Evolutionary conservation across 2,888 invertebrate species (phyloP).

Genomic region (Volucella zonaria): DNA sequence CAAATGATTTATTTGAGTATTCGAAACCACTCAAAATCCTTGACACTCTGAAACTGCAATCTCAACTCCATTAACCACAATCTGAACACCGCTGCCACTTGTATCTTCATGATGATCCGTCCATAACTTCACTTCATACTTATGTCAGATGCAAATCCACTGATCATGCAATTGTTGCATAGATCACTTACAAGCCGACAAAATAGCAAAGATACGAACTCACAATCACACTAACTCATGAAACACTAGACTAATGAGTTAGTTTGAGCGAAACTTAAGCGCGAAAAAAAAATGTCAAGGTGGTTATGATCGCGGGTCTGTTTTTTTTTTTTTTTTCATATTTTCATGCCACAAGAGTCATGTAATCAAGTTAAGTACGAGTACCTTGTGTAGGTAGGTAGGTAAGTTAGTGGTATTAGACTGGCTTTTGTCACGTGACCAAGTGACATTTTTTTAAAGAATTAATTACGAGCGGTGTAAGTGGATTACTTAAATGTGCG

Average conservation of each 20-base stretch:
- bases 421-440: conserved; percentile 55
- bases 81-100: not conserved
- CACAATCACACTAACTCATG: conserved; percentile 20
- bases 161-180: conserved; percentile 49
- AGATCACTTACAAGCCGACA: conserved; percentile 26
- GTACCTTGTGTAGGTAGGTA: not conserved
- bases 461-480: conserved; percentile 40
- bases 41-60: too few species aligned
- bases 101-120: conserved; percentile 1
- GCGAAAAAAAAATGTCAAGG: conserved; percentile 69
- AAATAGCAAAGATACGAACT: conserved; percentile 11
- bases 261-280: conserved; percentile 57
- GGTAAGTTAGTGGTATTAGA: not conserved
- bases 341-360: not conserved
- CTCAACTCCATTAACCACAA: too few species aligned
- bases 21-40: too few species aligned
- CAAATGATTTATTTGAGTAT: too few species aligned
- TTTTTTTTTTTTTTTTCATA: not conserved
- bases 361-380: conserved; percentile 25
- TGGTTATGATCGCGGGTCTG: conserved; percentile 38
- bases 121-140: conserved; percentile 6
- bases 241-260: conserved; percentile 67
- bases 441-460: conserved; percentile 44
- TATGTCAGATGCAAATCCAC: conserved; percentile 28
- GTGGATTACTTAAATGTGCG: conserved; percentile 66